A percentile compares a stretch with the other conserved stretches of the same genome.
Evolutionary conservation across 2,888 invertebrate genomes (phyloP).

Genomic region (Netelia melanura): DNA sequence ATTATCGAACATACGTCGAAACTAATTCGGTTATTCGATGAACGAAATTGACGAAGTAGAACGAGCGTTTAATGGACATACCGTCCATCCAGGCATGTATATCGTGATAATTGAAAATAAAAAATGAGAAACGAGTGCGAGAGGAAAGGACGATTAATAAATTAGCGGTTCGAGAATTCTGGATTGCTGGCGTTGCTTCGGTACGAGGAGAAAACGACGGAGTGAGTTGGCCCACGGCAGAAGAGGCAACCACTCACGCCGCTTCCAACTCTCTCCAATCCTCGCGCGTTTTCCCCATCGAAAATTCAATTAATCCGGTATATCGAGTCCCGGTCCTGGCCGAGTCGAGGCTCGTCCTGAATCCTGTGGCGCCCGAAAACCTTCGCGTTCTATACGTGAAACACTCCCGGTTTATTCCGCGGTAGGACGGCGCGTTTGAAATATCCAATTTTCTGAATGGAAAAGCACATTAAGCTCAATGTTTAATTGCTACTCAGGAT

Average conservation of each 20-base stretch:
- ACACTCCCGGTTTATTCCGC: constrained; percentile 22
- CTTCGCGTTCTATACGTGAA: constrained; percentile 43
- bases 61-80: constrained; percentile 6
- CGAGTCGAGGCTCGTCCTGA: constrained; percentile 51
- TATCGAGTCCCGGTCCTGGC: constrained; percentile 74
- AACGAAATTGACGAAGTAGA: not conserved
- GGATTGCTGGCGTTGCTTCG: constrained; percentile 64
- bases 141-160: constrained; percentile 77
- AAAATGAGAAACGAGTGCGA: constrained; percentile 15
- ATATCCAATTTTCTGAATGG: constrained; percentile 83
- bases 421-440: constrained; percentile 70
- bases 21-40: not conserved
- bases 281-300: constrained; percentile 66
- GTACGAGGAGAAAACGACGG: constrained; percentile 49
- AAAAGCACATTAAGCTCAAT: constrained; percentile 82
- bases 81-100: not conserved
- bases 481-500: constrained; percentile 82
- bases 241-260: constrained; percentile 51
- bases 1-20: not conserved
- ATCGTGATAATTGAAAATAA: not conserved
- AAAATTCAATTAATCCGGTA: constrained; percentile 80
- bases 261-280: constrained; percentile 41
- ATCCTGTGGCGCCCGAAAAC: constrained; percentile 62
- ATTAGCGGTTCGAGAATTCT: constrained; percentile 73
- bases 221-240: constrained; percentile 35